Base-by-base conservation (phyloP, 2,113 vertebrate genomes). In the Erythrocercus mccallii region DNA sequence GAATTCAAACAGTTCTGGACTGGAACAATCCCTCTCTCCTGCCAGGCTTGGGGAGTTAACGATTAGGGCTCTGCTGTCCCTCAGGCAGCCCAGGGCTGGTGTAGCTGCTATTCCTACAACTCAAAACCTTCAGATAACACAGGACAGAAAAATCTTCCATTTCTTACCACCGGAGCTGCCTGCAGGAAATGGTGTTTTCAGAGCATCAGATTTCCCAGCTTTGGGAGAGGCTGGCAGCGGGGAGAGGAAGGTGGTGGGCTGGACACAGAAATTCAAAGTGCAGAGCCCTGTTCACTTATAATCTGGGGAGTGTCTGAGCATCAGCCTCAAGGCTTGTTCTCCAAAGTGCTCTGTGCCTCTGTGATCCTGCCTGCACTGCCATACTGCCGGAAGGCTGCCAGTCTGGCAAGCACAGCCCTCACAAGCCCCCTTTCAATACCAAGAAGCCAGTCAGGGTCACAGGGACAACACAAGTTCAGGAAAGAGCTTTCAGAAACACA, bases 171-270 rank as follows among this genome's bases (percentile, higher is more conserved):
- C 1, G 1, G 54, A 69, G 40, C 25, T 1, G 5, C 31, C 30
- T 33, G 42, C 14, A 27, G 51, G 56, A 91, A 73, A 31, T 0
- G 0, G 10, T 19, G 11, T 45, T 83, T 61, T 16, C 40, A 62
- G 38, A 87, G 51, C 51, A 22, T 53, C 2, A 0, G 1, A 11
- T 5, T 16, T n/a, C 57, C 57, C 38, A 65, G 42, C 69, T 35
- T 27, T 22, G 24, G 12, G 1, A 50, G 35, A 35, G 11, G 44
- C n/a, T 42, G n/a, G n/a, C 40, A 27, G 28, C 0, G 0, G 6
- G 35, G 42, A 78, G 37, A 78, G 38, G 24, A 74, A 74, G 28
- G 47, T 35, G 25, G 12, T 50, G 22, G 50, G 38, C 19, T 7
- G 31, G 57, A 66, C n/a, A 64, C 28, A 56, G 60, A 50, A 70